Percentiles rank a stretch among this genome's conserved stretches.
Evolutionary conservation across 2,888 invertebrate genomes (phyloP).

Genomic region (Drosophila robusta): DNA sequence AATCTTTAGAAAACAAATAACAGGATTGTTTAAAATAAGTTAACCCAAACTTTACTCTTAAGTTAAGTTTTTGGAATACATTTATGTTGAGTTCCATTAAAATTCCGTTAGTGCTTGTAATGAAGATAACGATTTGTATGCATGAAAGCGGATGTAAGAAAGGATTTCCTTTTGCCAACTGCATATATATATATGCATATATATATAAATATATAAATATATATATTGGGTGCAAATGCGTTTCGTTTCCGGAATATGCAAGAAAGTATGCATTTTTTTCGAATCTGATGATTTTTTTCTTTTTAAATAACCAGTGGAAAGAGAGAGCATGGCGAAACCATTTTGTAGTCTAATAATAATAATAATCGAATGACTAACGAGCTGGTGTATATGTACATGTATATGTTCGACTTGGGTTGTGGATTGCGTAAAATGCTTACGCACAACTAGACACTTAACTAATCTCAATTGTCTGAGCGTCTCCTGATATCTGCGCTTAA

Average conservation of each 20-base stretch:
- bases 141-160: slow-evolving; percentile 4
- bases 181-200: slow-evolving; percentile 20
- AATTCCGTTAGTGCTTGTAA: slow-evolving; percentile 1
- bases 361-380: not conserved
- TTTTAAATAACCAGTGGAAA: not conserved
- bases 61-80: not conserved
- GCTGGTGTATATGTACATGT: not conserved
- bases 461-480: slow-evolving; percentile 1
- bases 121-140: not conserved
- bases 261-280: not conserved
- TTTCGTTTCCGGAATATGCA: slow-evolving; percentile 12
- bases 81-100: not conserved
- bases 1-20: not conserved
- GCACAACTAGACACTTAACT: not conserved
- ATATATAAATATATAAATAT: slow-evolving; percentile 19
- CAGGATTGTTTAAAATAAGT: too few species aligned
- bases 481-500: slow-evolving; percentile 20
- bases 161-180: slow-evolving; percentile 7
- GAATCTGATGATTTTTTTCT: not conserved
- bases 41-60: not conserved
- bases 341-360: not conserved
- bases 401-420: not conserved
- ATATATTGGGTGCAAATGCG: slow-evolving; percentile 7
- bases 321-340: not conserved
- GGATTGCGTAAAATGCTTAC: not conserved